Base-by-base conservation (phyloP, 64 coral and sea anemone genomes). In the Dendronephthya gigantea region DNA sequence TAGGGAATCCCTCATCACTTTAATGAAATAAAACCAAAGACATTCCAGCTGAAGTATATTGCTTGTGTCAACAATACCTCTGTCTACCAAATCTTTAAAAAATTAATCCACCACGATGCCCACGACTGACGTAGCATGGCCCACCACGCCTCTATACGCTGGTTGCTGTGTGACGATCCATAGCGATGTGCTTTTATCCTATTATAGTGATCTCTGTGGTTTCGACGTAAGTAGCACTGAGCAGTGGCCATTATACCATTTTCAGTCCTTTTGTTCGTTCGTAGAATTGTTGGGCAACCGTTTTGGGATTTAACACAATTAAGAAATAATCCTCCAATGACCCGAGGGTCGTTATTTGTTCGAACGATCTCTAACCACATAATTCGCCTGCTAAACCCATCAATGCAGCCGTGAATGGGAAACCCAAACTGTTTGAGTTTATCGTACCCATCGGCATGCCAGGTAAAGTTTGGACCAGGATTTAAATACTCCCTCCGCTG, bases 371-470 rank as follows among this genome's bases (percentile, higher is more conserved):
- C 47, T 30, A 45, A 11, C 41, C 41, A 45, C 41, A 45, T 45
- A 45, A 45, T 45, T 45, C 41, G 41, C 41, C 41, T 45, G 11
- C 41, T 45, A 45, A 45, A 45, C 41, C 41, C 41, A 45, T 45
- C 41, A 45, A 45, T 45, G 48, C 83, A 84, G 8, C 48, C 83
- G 12, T 84, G 82, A 39, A 83, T 83, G 11, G 82, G 82, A 40
- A 83, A 83, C 27, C 83, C 83, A 48, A 36, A 56, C n/a, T 33
- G 84, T 35, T 65, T 85, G 23, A 59, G 17, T n/a, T 85, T 85
- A 59, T 85, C 50, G 23, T 85, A 85, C n/a, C 84, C 84, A 65
- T 85, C 84, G 41, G 12, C 0, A 48, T 83, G 82, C 32, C 84
- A 85, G 66, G 34, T 39, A 65, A 62, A 85, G 47, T 65, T 85